Percentiles rank a stretch among this genome's conserved stretches.
These are phyloP conservation scores for Gymnosoma rotundatum DNA, from an alignment of 2,888 invertebrate genomes.

Conservation along the genomic window DNA sequence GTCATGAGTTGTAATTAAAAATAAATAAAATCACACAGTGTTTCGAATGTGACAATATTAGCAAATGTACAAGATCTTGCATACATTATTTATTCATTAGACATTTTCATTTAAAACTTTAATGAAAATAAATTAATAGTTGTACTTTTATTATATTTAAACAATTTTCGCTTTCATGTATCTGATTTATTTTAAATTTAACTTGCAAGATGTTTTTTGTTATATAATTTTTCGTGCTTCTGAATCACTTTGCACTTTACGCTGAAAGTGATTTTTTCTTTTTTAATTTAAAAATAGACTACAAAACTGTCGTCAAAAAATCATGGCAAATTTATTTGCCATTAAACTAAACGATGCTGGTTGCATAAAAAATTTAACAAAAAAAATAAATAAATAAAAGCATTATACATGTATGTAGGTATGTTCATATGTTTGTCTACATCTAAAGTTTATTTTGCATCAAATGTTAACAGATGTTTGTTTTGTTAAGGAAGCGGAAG, in stretches of 20 bases:
- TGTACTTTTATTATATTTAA: too few species aligned
- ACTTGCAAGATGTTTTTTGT: neutral
- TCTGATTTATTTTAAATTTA: constrained; percentile 4
- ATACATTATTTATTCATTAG: constrained; percentile 19
- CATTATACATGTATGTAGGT: neutral
- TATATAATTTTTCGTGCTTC: neutral
- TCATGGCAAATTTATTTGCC: constrained; percentile 13
- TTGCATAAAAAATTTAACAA: constrained; percentile 16
- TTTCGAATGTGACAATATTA: constrained; percentile 38
- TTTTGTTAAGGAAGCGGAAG: constrained; percentile 60
- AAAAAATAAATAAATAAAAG: too few species aligned
- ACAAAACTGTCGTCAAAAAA: constrained; percentile 13
- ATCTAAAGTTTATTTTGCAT: constrained; percentile 3
- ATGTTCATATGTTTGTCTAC: neutral
- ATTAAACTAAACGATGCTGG: constrained; percentile 7
- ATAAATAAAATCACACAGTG: constrained; percentile 22
- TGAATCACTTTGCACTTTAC: neutral
- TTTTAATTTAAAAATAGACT: constrained; percentile 27
- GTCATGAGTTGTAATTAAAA: constrained; percentile 46
- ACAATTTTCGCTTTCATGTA: neutral
- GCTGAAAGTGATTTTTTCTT: neutral
- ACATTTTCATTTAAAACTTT: too few species aligned
- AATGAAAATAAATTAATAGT: too few species aligned
- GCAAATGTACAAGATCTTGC: constrained; percentile 8
- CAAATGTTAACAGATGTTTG: constrained; percentile 56